These are phyloP conservation scores for Aquatica leii DNA, from an alignment of 2,888 invertebrate genomes.

Conservation along the genomic window DNA sequence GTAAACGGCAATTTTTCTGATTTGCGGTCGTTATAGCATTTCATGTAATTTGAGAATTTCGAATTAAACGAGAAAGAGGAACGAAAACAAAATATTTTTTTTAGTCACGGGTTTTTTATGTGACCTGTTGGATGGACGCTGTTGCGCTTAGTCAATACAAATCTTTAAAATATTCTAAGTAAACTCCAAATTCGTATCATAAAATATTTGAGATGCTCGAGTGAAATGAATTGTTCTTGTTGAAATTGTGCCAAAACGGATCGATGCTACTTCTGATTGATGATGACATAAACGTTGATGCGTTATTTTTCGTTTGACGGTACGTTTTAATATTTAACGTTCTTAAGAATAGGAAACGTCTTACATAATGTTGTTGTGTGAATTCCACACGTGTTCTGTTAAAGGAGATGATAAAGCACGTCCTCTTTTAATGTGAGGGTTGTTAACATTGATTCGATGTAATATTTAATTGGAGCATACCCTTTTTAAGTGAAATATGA, in stretches of 20 bases:
- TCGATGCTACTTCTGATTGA: not conserved
- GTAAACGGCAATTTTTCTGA: constrained; percentile 15
- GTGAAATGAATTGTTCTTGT: not conserved
- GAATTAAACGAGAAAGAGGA: not conserved
- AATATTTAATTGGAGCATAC: constrained; percentile 25
- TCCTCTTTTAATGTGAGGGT: constrained; percentile 3
- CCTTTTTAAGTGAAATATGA: constrained; percentile 12
- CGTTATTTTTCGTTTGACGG: too few relatives aligned
- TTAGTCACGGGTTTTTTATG: constrained; percentile 6
- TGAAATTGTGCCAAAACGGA: constrained; percentile 5
- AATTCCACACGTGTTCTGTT: constrained; percentile 21
- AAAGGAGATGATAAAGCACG: constrained; percentile 20
- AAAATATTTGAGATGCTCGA: not conserved
- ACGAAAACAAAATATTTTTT: not conserved
- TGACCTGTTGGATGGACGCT: constrained; percentile 33
- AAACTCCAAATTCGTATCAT: constrained; percentile 1
- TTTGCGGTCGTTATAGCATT: constrained; percentile 1
- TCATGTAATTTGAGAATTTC: not conserved
- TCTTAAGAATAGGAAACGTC: not conserved
- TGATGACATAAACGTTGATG: not conserved
- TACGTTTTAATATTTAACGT: constrained; percentile 8
- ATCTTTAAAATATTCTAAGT: constrained; percentile 6
- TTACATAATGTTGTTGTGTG: constrained; percentile 10
- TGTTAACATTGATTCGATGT: constrained; percentile 22
- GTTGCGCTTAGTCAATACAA: constrained; percentile 24